Evolutionary conservation across 2,888 invertebrate genomes (phyloP).

Genomic region (Anorthoa munda): DNA sequence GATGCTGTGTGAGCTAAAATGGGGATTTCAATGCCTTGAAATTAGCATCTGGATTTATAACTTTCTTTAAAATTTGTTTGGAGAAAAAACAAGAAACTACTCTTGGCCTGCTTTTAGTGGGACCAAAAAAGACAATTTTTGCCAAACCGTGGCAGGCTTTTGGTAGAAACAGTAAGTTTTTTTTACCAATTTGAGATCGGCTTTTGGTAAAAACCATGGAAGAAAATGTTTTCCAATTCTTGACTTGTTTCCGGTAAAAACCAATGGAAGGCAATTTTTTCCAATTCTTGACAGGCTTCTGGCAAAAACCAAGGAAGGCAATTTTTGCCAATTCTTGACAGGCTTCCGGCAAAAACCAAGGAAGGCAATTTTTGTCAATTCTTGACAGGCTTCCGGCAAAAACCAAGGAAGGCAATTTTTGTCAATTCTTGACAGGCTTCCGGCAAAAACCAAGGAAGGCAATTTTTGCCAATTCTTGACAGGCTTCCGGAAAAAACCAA

Average conservation of each 20-base stretch:
- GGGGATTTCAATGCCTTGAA: neutral
- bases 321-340: neutral
- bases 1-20: slow-evolving; percentile 13
- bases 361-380: neutral
- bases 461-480: too few species aligned
- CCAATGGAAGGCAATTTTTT: neutral
- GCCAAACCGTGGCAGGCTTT: neutral
- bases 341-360: neutral
- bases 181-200: too few species aligned
- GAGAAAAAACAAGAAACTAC: neutral
- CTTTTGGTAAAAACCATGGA: neutral
- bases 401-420: neutral
- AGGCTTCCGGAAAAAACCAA: neutral
- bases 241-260: neutral
- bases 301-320: neutral
- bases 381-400: neutral
- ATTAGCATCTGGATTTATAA: neutral
- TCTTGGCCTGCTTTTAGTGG: neutral
- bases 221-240: neutral
- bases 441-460: neutral
- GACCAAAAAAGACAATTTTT: too few species aligned
- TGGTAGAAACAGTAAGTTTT: neutral
- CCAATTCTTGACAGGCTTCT: neutral
- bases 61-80: neutral
- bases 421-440: neutral